A percentile compares a stretch with the other conserved stretches of the same genome.
Evolutionary conservation across 92 coral and sea anemone species (phyloP).

Genomic region (Epizoanthus fatuus): DNA sequence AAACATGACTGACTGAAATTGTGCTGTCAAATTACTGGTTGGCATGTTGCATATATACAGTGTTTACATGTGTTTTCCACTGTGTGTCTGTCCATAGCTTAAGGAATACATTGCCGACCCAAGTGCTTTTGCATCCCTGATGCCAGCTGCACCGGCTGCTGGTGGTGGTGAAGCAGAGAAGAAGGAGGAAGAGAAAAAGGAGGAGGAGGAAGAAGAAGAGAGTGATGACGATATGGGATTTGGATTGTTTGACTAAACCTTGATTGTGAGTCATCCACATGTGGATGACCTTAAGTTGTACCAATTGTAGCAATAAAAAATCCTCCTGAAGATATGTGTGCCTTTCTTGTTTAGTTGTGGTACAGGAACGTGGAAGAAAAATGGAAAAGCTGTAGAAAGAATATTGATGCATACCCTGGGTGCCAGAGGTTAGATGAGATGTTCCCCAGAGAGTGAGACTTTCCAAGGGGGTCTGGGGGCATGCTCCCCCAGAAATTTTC

Average conservation of each 20-base stretch:
- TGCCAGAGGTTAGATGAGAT: too few relatives aligned
- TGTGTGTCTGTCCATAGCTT: slow-evolving; percentile 65
- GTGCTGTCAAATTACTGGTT: too few relatives aligned
- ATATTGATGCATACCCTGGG: too few relatives aligned
- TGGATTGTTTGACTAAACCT: slow-evolving; percentile 90
- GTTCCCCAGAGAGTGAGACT: too few relatives aligned
- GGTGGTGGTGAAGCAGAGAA: slow-evolving; percentile 74
- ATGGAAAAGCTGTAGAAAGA: too few relatives aligned
- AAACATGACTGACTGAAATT: too few relatives aligned
- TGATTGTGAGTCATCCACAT: not conserved
- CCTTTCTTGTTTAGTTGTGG: slow-evolving; percentile 3
- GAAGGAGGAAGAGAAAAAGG: slow-evolving; percentile 82
- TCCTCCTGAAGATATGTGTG: not conserved
- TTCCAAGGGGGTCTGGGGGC: too few relatives aligned
- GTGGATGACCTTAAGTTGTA: not conserved
- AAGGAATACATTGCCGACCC: slow-evolving; percentile 95
- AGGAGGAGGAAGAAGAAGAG: slow-evolving; percentile 94
- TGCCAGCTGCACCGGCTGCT: slow-evolving; percentile 71
- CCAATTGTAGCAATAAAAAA: slow-evolving; percentile 4
- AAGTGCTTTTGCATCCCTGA: slow-evolving; percentile 84
- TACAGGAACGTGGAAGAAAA: not conserved
- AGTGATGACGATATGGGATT: slow-evolving; percentile 99
- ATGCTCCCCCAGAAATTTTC: too few relatives aligned
- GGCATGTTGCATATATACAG: not conserved
- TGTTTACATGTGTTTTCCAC: not conserved